Base-by-base conservation (phyloP, 37 sponge, comb jelly and placozoan species). In the Aphrocallistes beatrix region DNA sequence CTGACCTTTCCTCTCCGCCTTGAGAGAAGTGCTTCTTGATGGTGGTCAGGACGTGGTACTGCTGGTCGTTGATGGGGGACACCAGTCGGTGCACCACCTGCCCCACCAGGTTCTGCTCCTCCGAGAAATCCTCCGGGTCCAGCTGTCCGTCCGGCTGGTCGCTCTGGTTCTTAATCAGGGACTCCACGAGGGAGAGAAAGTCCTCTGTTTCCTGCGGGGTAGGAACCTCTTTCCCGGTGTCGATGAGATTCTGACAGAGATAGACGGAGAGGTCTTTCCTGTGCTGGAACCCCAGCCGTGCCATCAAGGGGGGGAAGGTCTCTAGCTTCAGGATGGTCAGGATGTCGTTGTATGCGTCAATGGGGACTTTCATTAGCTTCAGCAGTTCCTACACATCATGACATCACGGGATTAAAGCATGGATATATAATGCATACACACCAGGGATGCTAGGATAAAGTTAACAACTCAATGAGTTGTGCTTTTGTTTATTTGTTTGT, bases 41-140 rank as follows among this genome's bases (percentile, higher is more conserved):
- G 39, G 75, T 60, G 34, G 75, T 60, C 3, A 60, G 75, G 6
- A 60, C 75, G 34, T 60, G 75, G 75, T 91, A 98, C 86, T 98
- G 99, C 82, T 98, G 93, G 87, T 98, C 99, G 36, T 92, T 90
- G 34, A 37, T 40, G 6, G 85, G 83, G 36, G 92, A 92, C 51
- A 82, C 87, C 87, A 98, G 83, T 34, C 91, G 89, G 60, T 95
- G 91, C 8, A 98, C 88, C 9, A 95, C 86, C 25, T 94, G 84
- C 28, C 91, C 99, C 86, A 98, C 88, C 60, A 95, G 38, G 85
- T 84, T 86, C 85, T 98, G 99, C 39, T 98, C 96, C 81, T 90
- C 90, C 17, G 69, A 86, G 88, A 98, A 98, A 83, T 93, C 93
- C 39, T 98, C 99, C 6, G 93, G 92, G 39, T 98, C 96, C n/a